A percentile compares a stretch with the other conserved stretches of the same genome.
These are phyloP conservation scores for Morpho helenor DNA, from an alignment of 2,888 invertebrate species.

Conservation along the genomic window DNA sequence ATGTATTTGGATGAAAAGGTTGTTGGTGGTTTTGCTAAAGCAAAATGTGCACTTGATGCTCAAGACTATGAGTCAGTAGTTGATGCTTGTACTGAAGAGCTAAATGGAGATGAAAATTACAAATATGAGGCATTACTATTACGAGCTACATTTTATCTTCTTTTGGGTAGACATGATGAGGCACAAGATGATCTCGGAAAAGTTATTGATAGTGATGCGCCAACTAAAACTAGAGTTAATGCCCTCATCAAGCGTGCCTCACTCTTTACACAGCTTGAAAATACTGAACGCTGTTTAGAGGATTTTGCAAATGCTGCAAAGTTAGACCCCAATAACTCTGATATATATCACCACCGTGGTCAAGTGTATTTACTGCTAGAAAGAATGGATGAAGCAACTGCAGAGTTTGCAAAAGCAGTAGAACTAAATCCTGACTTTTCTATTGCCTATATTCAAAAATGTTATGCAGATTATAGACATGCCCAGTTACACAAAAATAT, in stretches of 20 bases:
- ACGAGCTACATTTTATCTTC: conserved; percentile 89
- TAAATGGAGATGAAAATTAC: conserved; percentile 81
- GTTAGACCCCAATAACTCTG: conserved; percentile 89
- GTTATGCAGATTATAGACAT: conserved; percentile 91
- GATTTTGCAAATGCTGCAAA: conserved; percentile 89
- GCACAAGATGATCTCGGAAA: conserved; percentile 85
- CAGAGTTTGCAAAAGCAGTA: conserved; percentile 91
- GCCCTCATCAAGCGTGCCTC: conserved; percentile 94
- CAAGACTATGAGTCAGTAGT: conserved; percentile 89
- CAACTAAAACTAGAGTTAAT: conserved; percentile 85
- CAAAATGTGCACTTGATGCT: conserved; percentile 83
- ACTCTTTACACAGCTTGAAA: conserved; percentile 88
- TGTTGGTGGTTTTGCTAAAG: conserved; percentile 83
- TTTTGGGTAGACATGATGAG: conserved; percentile 86
- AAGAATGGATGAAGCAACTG: conserved; percentile 87
- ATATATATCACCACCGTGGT: conserved; percentile 95
- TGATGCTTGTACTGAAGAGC: conserved; percentile 88
- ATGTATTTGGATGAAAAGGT: conserved; percentile 63
- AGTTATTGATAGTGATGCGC: conserved; percentile 82
- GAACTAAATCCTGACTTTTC: conserved; percentile 90
- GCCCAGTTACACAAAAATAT: conserved; percentile 81
- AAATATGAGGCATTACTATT: conserved; percentile 87
- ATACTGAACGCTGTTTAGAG: conserved; percentile 84
- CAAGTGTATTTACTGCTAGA: conserved; percentile 92
- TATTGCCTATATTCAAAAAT: conserved; percentile 93